Percentiles rank a stretch among this genome's conserved stretches.
These are phyloP conservation scores for Cyanoliseus patagonus DNA, from an alignment of 2,113 vertebrate species.

Conservation along the genomic window DNA sequence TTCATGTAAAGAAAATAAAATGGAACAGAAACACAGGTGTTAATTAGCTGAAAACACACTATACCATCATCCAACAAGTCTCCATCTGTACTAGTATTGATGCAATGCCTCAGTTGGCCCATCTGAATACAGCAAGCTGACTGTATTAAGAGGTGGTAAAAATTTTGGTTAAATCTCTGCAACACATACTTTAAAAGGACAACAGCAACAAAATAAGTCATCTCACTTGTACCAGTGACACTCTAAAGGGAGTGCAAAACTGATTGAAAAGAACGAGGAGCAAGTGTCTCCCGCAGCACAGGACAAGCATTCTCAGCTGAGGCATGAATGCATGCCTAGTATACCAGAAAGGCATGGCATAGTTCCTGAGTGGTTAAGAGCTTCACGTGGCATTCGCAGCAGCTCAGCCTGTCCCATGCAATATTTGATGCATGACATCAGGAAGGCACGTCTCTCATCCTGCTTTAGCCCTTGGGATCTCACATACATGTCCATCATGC, in stretches of 20 bases:
- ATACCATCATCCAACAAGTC: background rate
- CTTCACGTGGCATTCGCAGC: slow-evolving; percentile 45
- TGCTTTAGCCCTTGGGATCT: background rate
- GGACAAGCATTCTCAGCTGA: background rate
- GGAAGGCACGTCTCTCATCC: background rate
- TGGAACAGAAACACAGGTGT: background rate
- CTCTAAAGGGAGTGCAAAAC: background rate
- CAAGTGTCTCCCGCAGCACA: background rate
- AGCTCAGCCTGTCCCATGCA: slow-evolving; percentile 27
- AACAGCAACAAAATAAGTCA: background rate
- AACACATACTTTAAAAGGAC: background rate
- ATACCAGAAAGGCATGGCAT: slow-evolving; percentile 33
- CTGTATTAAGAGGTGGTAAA: background rate
- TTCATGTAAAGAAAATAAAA: background rate
- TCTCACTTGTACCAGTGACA: background rate
- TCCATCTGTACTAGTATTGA: background rate
- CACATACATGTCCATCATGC: background rate
- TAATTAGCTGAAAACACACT: background rate
- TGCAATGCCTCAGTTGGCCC: background rate
- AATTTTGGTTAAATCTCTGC: background rate
- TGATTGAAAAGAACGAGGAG: background rate
- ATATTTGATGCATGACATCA: slow-evolving; percentile 42
- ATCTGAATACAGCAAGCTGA: background rate
- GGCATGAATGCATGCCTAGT: background rate
- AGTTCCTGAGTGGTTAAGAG: slow-evolving; percentile 12